Base-by-base conservation (phyloP, 2,797 vertebrate genomes). In the Acanthurus tractus region DNA sequence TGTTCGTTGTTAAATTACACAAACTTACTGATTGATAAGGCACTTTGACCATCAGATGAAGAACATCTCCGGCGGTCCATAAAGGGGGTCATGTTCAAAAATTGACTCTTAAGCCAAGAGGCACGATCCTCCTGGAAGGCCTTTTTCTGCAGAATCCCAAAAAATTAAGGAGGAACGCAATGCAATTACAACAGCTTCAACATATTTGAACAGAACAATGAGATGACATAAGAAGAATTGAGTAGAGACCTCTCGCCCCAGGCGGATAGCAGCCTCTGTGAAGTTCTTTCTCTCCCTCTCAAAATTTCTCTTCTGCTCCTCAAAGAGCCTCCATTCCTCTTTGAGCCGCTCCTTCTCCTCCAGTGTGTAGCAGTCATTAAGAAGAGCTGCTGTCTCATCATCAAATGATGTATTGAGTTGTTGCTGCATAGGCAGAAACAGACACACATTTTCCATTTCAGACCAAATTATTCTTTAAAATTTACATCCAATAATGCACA, bases 341-440 rank as follows among this genome's bases (percentile, higher is more conserved):
- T 98, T 96, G 68, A 99, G 96, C 11, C 98, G 96, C 74, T 99
- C 98, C 74, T 97, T 98, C 86, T 99, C 98, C 88, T 99, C 98
- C 81, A 99, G 86, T 20, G 98, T 96, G 83, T 99, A 99, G 89
- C 97, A 98, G 86, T 97, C 98, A 55, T 96, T 96, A 22, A 99
- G 95, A 45, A 99, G 91, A 56, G 95, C 94, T 8, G 96, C 96
- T 2, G 98, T 98, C 78, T 99, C 98, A 0, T 99, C 98, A 1
- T 99, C 97, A 92, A 97, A 97, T 0, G 97, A 94, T 13, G 96
- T 95, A 88, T 95, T 96, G 2, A 99, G 94, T 84, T 99, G 98
- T 93, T 99, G 97, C 98, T 99, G 58, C 29, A 66, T 0, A 42
- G 76, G 71, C 72, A 59, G n/a, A 67, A 25, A 53, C 11, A 38